phyloP scores from a whole-genome alignment of 2,888 invertebrate genomes.

The Heliconius sara region DNA sequence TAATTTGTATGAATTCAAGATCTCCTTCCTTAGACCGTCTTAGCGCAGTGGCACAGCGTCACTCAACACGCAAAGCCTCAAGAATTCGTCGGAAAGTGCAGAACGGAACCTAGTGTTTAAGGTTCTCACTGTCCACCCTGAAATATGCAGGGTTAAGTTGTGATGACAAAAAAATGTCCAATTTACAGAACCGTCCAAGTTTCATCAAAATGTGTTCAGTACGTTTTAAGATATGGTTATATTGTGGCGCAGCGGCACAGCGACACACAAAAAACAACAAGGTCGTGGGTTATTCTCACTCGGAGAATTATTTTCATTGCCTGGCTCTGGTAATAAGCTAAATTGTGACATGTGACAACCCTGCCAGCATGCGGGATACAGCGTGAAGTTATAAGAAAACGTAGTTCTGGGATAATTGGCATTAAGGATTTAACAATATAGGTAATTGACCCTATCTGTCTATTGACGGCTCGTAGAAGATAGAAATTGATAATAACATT shows the following conservation, averaged over 20 bases:
- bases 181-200: too few species aligned
- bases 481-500: background rate
- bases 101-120: background rate
- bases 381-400: background rate
- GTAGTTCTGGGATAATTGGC: too few species aligned
- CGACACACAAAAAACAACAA: too few species aligned
- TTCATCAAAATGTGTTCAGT: too few species aligned
- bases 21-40: background rate
- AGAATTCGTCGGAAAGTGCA: too few species aligned
- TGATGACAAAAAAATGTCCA: background rate
- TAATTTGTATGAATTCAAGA: background rate
- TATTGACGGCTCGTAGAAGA: background rate
- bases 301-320: background rate
- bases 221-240: too few species aligned
- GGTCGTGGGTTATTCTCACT: too few species aligned
- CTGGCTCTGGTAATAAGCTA: background rate
- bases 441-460: too few species aligned
- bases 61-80: too few species aligned
- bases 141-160: background rate
- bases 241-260: too few species aligned
- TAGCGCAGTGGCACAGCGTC: background rate
- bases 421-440: too few species aligned
- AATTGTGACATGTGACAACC: background rate
- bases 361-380: background rate
- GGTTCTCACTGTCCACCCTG: background rate